These are phyloP conservation scores for Pachymerium ferrugineum DNA, from an alignment of 2,888 invertebrate species.

Conservation along the genomic window DNA sequence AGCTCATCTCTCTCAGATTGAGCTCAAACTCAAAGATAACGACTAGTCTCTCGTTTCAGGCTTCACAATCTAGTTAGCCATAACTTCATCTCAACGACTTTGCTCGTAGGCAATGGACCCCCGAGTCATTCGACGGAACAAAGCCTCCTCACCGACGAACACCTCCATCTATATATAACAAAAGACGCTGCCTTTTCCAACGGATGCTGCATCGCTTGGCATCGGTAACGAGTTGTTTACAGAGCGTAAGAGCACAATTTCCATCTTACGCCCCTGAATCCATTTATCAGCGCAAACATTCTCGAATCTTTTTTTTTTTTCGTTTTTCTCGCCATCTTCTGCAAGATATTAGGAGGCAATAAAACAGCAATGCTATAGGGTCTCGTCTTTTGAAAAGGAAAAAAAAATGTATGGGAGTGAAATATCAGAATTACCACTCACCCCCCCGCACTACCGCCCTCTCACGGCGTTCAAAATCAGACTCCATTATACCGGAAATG, in stretches of 20 bases:
- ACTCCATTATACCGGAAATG: conserved; percentile 14
- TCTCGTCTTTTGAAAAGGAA: neutral
- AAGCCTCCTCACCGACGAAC: neutral
- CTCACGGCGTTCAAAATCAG: conserved; percentile 2
- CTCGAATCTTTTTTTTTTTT: neutral
- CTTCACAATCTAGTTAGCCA: conserved; percentile 18
- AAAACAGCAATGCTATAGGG: neutral
- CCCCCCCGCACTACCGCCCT: neutral
- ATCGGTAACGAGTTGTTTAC: conserved; percentile 10
- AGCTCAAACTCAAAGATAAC: conserved; percentile 19
- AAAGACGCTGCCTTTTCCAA: neutral
- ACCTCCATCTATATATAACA: neutral
- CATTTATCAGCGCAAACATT: neutral
- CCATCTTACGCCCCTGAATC: conserved; percentile 11
- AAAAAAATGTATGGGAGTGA: neutral
- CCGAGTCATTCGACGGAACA: neutral
- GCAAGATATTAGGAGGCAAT: neutral
- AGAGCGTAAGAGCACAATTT: neutral
- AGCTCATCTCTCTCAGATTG: conserved; percentile 17
- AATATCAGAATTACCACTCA: neutral
- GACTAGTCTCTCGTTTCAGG: conserved; percentile 14
- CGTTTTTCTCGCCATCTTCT: neutral
- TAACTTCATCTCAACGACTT: conserved; percentile 19
- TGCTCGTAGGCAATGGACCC: neutral
- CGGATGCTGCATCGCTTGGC: neutral